phyloP scores from a whole-genome alignment of 1,140 invertebrate species.

The Zaprionus nigranus region DNA sequence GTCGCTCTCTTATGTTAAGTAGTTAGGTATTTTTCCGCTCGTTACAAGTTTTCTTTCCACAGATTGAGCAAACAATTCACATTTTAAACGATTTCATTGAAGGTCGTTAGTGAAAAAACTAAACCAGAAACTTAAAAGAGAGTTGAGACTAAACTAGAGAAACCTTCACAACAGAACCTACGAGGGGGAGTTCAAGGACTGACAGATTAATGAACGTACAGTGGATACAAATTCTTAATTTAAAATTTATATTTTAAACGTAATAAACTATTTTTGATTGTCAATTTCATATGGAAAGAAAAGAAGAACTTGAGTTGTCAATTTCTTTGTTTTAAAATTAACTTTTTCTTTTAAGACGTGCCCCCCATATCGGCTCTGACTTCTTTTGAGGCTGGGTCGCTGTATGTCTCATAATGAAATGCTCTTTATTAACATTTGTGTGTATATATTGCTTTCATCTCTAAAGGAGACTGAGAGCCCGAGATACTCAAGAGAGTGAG shows the following conservation, averaged over 20 bases:
- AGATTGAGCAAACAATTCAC: conserved; percentile 30
- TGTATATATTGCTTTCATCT: conserved; percentile 19
- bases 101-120: conserved; percentile 32
- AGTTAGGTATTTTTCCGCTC: neutral
- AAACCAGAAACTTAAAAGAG: conserved; percentile 31
- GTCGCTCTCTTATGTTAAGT: conserved; percentile 1
- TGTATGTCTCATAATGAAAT: conserved; percentile 3
- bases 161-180: neutral
- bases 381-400: conserved; percentile 48
- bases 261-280: conserved; percentile 11
- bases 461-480: conserved; percentile 3
- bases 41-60: conserved; percentile 29
- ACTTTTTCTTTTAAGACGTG: conserved; percentile 54
- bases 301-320: conserved; percentile 19
- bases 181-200: conserved; percentile 31
- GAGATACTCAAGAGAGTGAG: neutral
- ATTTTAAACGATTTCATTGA: conserved; percentile 31
- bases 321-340: conserved; percentile 58
- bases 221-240: conserved; percentile 12
- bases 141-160: neutral
- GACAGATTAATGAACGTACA: conserved; percentile 46
- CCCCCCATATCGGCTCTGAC: conserved; percentile 46
- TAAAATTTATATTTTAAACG: neutral
- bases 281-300: neutral
- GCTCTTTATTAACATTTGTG: conserved; percentile 12